Percentiles rank a stretch among this genome's conserved stretches.
Conservation (phyloP, 2,797 vertebrate genomes). For the Malurus splendens region DNA sequence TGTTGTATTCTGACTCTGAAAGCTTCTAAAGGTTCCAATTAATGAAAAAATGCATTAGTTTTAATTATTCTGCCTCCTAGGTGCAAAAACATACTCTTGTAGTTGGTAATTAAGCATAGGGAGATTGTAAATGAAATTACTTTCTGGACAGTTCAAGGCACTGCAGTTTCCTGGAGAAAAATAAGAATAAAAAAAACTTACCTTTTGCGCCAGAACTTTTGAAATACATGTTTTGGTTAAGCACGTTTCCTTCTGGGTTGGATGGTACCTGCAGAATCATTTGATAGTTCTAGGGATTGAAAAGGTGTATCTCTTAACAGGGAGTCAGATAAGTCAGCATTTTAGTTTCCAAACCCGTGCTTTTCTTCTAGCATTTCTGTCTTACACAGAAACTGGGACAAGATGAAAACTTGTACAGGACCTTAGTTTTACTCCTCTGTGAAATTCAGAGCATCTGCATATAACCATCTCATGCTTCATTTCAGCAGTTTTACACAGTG, state of each 20-base stretch:
- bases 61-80: not conserved
- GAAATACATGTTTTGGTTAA: constrained; percentile 21
- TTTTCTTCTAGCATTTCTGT: not conserved
- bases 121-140: constrained; percentile 1
- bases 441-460: not conserved
- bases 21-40: not conserved
- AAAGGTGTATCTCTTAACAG: not conserved
- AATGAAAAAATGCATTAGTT: not conserved
- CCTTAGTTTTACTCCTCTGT: not conserved
- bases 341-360: not conserved
- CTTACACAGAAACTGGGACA: not conserved
- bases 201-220: not conserved
- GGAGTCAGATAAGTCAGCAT: not conserved
- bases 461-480: not conserved
- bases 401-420: not conserved
- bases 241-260: constrained; percentile 16
- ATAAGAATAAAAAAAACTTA: not conserved
- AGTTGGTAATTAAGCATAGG: not conserved
- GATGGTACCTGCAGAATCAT: not conserved
- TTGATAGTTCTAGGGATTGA: not conserved
- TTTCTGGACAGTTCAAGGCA: constrained; percentile 16
- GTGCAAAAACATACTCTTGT: not conserved
- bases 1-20: not conserved
- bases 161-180: constrained; percentile 21
- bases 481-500: not conserved